phyloP scores from a whole-genome alignment of 30 jellyfish, hydroid and myxozoan species.

The Turritopsis rubra region DNA sequence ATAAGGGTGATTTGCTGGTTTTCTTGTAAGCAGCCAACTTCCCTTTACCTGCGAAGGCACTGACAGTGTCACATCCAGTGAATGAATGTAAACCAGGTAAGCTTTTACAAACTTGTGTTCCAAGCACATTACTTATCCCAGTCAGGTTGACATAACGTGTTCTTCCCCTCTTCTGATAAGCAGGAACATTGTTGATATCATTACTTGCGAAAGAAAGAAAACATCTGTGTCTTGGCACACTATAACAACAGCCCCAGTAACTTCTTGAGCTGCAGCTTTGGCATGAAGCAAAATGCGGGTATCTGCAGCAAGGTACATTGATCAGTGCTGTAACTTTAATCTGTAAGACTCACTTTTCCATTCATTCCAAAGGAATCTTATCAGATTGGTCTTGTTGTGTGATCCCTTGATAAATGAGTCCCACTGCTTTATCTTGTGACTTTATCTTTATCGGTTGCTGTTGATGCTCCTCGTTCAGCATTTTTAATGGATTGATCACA shows the following conservation, averaged over 20 bases:
- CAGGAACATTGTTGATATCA: too few relatives aligned
- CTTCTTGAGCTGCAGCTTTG: not conserved
- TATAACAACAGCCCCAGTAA: not conserved
- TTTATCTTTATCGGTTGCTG: not conserved
- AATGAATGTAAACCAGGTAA: conserved; percentile 20
- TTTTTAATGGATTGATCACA: not conserved
- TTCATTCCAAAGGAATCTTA: not conserved
- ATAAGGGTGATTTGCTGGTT: too few relatives aligned
- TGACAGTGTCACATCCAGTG: conserved; percentile 42
- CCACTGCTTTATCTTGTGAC: not conserved
- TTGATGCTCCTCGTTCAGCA: not conserved
- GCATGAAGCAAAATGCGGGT: not conserved
- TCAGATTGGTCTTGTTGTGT: not conserved
- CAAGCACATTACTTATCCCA: not conserved
- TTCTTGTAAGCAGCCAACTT: too few relatives aligned
- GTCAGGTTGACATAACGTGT: not conserved
- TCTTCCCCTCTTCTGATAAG: conserved; percentile 4
- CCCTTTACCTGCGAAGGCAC: conserved; percentile 33
- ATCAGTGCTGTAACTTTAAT: not conserved
- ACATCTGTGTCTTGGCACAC: not conserved
- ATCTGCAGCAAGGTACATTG: too few relatives aligned
- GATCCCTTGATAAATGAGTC: not conserved
- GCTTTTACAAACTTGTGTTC: not conserved
- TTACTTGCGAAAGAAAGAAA: not conserved
- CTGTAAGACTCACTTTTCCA: not conserved